phyloP scores from a whole-genome alignment of 1,140 invertebrate species.

The Lepidurus couesii region DNA sequence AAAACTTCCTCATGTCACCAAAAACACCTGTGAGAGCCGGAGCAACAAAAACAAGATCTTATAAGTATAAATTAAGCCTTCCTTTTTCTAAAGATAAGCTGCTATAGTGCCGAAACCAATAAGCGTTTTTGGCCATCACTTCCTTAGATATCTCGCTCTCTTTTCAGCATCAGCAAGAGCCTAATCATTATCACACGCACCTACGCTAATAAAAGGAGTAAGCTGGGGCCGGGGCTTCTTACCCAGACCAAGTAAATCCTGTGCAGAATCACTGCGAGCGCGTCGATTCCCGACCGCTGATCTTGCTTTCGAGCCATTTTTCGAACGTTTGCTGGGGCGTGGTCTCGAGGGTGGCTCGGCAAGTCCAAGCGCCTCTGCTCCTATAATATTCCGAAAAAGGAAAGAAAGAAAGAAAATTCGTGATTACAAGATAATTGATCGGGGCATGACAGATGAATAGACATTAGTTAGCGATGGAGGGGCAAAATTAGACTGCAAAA shows the following conservation, averaged over 20 bases:
- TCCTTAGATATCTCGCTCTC: not conserved
- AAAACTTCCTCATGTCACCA: conserved; percentile 34
- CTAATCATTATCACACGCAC: conserved; percentile 18
- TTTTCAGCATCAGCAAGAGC: not conserved
- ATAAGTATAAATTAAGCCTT: not conserved
- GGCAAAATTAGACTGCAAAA: too few species aligned
- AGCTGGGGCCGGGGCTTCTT: conserved; percentile 27
- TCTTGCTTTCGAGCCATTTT: not conserved
- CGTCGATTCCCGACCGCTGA: not conserved
- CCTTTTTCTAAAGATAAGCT: not conserved
- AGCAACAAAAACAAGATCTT: not conserved
- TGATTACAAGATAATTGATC: not conserved
- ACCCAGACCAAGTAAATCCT: conserved; percentile 29
- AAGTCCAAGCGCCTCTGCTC: not conserved
- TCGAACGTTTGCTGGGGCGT: not conserved
- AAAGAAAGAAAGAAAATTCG: not conserved
- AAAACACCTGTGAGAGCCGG: conserved; percentile 31
- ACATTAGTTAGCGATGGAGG: too few species aligned
- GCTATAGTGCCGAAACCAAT: conserved; percentile 26
- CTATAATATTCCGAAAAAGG: not conserved
- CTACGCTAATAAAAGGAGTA: conserved; percentile 34
- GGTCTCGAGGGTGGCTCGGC: not conserved
- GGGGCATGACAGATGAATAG: not conserved
- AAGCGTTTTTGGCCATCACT: not conserved
- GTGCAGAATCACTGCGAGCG: conserved; percentile 24